phyloP scores from a whole-genome alignment of 1,140 invertebrate genomes.

The Drosophila orena region DNA sequence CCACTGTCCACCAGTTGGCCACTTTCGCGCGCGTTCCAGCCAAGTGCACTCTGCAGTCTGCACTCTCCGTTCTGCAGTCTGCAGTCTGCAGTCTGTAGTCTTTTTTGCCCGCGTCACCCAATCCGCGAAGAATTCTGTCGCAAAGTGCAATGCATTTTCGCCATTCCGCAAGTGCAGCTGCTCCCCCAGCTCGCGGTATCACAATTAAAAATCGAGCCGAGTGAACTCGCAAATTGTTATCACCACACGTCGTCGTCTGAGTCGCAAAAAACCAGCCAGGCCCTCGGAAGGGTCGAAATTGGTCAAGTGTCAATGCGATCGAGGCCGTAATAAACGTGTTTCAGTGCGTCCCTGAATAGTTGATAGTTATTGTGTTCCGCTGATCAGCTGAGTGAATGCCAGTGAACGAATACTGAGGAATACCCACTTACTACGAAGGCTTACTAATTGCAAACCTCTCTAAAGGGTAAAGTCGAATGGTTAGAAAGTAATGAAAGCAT shows the following conservation, averaged over 20 bases:
- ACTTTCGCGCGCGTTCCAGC: slow-evolving; percentile 60
- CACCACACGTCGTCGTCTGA: slow-evolving; percentile 34
- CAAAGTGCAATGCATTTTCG: slow-evolving; percentile 80
- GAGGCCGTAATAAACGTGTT: slow-evolving; percentile 29
- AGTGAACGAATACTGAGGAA: slow-evolving; percentile 28
- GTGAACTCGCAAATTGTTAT: slow-evolving; percentile 66
- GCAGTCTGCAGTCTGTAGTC: slow-evolving; percentile 12
- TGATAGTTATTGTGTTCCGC: slow-evolving; percentile 17
- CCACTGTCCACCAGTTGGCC: slow-evolving; percentile 51
- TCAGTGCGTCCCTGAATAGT: slow-evolving; percentile 18
- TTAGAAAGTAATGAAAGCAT: not conserved
- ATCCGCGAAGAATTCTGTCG: slow-evolving; percentile 73
- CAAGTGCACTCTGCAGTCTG: slow-evolving; percentile 43
- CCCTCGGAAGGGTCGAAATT: slow-evolving; percentile 15
- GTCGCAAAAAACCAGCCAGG: not conserved
- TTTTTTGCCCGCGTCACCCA: slow-evolving; percentile 41
- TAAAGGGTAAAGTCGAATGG: slow-evolving; percentile 11
- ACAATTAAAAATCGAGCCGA: slow-evolving; percentile 67
- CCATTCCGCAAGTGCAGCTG: slow-evolving; percentile 76
- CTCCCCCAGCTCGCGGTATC: slow-evolving; percentile 50
- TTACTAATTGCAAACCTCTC: not conserved
- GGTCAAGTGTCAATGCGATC: slow-evolving; percentile 31
- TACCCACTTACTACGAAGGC: not conserved
- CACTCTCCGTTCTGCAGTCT: slow-evolving; percentile 20
- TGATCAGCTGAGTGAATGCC: slow-evolving; percentile 35